Evolutionary conservation across 2,797 vertebrate species (phyloP), one percentile per base, ranked within the genome.

Genomic region (Galaxias olidus): DNA sequence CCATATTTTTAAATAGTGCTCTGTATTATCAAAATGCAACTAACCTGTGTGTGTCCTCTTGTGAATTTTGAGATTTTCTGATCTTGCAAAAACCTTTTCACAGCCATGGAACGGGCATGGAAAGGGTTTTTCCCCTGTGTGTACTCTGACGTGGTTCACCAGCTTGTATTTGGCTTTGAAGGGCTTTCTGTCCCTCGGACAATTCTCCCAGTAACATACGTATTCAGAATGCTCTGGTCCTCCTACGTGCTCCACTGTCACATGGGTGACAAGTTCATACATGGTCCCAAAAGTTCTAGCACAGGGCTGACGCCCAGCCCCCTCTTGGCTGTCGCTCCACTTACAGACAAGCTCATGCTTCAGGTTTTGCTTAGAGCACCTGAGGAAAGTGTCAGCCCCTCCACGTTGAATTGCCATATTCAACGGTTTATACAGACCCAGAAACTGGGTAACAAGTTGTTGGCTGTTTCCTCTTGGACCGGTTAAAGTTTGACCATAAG

Each of bases 31-130:
- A 53, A 45, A 11, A 13, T 17, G 50, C 17, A 40, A 91, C 89
- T 84, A 64, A 90, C 92, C 92, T 94, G 92, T 91, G 76, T 92
- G 92, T 58, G 89, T 91, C 89, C 91, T 90, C 81, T 92, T 91
- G 84, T 93, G 92, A 73, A 91, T 92, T 85, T 92, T 91, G 64
- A 93, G 81, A 71, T 93, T 93, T 69, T 93, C 92, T 72, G 90
- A 91, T 75, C 91, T 85, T 52, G 92, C 88, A 81, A 92, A 91
- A 77, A 89, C 85, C 88, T 92, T 90, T 78, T 90, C 79, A 67
- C 89, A 92, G 83, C 88, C 88, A 67, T 86, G 84, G 63, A 91
- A 91, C 52, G 89, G 81, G 54, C 87, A 87, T 1, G 81, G 83
- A 65, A 89, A 92, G 59, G 91, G 87, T 72, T 88, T 93, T 63